These are phyloP conservation scores for Drosophila pseudoobscura DNA, from an alignment of 1,140 invertebrate species.

Conservation along the genomic window DNA sequence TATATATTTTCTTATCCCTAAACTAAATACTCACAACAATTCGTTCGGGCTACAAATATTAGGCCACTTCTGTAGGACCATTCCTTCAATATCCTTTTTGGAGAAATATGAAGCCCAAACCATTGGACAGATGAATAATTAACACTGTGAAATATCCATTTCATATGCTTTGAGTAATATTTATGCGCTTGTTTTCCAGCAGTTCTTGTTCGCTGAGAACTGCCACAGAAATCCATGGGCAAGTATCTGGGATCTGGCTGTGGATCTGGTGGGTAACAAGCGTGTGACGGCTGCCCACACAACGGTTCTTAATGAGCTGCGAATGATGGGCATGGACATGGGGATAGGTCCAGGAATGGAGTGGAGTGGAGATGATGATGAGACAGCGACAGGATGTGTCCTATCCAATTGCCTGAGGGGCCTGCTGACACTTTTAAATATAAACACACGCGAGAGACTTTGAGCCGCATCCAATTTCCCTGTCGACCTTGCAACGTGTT, in stretches of 20 bases:
- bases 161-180: conserved; percentile 61
- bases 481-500: conserved; percentile 59
- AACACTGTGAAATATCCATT: conserved; percentile 60
- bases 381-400: conserved; percentile 55
- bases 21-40: no score
- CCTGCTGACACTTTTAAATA: conserved; percentile 74
- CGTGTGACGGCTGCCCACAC: conserved; percentile 66
- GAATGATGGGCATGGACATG: conserved; percentile 10
- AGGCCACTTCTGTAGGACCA: no score
- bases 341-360: background rate
- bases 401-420: conserved; percentile 58
- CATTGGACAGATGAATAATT: conserved; percentile 5
- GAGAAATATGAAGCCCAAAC: conserved; percentile 40
- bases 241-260: conserved; percentile 2
- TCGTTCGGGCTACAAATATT: no score
- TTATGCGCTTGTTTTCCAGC: conserved; percentile 50
- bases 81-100: background rate
- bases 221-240: background rate
- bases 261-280: conserved; percentile 33
- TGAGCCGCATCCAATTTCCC: conserved; percentile 63
- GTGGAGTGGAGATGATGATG: background rate
- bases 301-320: conserved; percentile 60
- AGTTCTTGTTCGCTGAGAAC: conserved; percentile 11
- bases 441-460: conserved; percentile 59
- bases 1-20: no score